phyloP scores from a whole-genome alignment of 1,140 invertebrate genomes.

The Drosophila subpulchrella region DNA sequence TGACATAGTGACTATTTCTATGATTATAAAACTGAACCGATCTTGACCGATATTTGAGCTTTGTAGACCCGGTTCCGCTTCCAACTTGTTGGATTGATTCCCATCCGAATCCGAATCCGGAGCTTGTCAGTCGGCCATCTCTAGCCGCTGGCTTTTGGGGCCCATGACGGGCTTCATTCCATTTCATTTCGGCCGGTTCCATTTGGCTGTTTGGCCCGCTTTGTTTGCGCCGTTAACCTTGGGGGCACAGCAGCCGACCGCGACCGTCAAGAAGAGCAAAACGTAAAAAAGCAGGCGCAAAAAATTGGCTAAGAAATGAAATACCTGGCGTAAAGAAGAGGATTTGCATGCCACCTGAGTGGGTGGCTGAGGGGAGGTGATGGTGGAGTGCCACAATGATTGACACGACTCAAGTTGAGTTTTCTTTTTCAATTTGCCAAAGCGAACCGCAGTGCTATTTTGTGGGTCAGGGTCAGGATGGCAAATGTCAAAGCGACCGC shows the following conservation, averaged over 20 bases:
- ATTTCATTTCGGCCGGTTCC: constrained; percentile 68
- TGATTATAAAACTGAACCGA: no score
- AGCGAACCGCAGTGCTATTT: constrained; percentile 33
- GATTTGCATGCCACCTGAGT: constrained; percentile 60
- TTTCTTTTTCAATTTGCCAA: constrained; percentile 52
- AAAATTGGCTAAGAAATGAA: constrained; percentile 25
- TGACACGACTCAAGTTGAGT: constrained; percentile 39
- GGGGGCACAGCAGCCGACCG: constrained; percentile 69
- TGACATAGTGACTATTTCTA: not conserved
- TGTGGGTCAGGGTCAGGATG: constrained; percentile 78
- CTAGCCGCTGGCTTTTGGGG: constrained; percentile 33
- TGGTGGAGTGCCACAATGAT: constrained; percentile 69
- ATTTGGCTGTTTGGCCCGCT: constrained; percentile 58
- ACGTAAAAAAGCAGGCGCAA: not conserved
- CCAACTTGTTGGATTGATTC: constrained; percentile 8
- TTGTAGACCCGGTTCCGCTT: not conserved
- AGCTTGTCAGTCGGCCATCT: constrained; percentile 50
- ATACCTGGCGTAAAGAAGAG: constrained; percentile 27
- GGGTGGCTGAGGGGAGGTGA: constrained; percentile 8
- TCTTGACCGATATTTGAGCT: not conserved
- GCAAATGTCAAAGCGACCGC: constrained; percentile 69
- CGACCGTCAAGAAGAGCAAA: constrained; percentile 52
- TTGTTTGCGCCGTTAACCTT: constrained; percentile 78
- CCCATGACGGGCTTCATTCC: constrained; percentile 58
- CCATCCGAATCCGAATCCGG: constrained; percentile 14